Base-by-base conservation (phyloP, 2,113 vertebrate genomes). In the Noctilio leporinus region DNA sequence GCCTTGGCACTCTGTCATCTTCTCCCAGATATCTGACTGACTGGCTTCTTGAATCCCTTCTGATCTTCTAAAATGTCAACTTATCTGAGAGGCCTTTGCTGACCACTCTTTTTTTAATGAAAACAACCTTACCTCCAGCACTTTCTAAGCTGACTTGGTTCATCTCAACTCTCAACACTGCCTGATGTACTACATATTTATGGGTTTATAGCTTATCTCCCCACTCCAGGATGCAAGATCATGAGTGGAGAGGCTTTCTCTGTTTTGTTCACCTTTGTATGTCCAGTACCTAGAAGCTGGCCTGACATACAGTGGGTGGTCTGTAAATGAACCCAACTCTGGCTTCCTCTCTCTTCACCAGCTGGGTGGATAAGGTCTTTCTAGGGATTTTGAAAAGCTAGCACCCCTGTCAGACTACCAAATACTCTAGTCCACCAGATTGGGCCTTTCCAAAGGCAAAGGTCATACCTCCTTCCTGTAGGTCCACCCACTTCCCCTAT, bases 151-250 rank as follows among this genome's bases (percentile, higher is more conserved):
- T 59, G 43, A n/a, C 43, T 65, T 59, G 12, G 4, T 40, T 76
- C 72, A 75, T 51, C 80, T 93, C 72, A 33, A 30, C 5, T 17
- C 24, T 22, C 20, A 38, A 33, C 16, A 38, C n/a, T 4, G n/a
- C 78, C 4, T 30, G 28, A 11, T 9, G 62, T 2, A 1, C 28
- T 17, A 24, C 24, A 0, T 1, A 30, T 2, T 67, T 59, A 14
- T 2, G 17, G 40, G 24, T 17, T 85, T 16, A 40, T 16, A 22
- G 65, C 33, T 26, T 43, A 45, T 77, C 20, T n/a, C 33, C 20
- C 9, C 26, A n/a, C 0, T 47, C 16, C 26, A 51, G 53, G 17
- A 33, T 75, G 49, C 24, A 62, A 91, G 91, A 26, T 19, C 45
- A 4, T 1, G 7, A 43, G 10, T 17, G 28, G 51, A 20, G 11